Conservation (phyloP, 2,888 invertebrate species). For the Drosophila basisetae region DNA sequence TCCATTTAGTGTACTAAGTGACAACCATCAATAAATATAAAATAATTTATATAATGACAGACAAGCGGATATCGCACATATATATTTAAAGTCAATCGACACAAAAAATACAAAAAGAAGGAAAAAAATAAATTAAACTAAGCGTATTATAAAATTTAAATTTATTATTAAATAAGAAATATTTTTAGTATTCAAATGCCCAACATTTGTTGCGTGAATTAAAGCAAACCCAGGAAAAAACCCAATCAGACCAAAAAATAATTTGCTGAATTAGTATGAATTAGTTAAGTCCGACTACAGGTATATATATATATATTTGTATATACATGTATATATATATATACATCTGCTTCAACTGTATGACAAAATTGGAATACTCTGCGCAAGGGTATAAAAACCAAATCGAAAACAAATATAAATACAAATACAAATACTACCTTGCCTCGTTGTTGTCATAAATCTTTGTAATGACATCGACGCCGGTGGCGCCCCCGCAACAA, state of each 20-base stretch:
- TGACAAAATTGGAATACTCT: not conserved
- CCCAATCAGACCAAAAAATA: no score
- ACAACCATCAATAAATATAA: not conserved
- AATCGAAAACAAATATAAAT: conserved; percentile 3
- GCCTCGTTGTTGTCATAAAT: conserved; percentile 39
- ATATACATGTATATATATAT: not conserved
- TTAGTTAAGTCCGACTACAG: no score
- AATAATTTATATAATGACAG: not conserved
- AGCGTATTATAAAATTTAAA: no score
- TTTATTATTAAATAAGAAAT: no score
- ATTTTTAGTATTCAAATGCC: no score
- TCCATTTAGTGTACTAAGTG: not conserved
- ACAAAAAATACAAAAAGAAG: no score
- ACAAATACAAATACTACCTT: not conserved
- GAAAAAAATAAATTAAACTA: no score
- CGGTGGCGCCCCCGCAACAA: conserved; percentile 46
- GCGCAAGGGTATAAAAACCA: not conserved
- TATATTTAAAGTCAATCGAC: no score
- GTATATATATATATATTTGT: not conserved
- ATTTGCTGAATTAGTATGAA: no score
- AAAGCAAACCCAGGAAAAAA: no score
- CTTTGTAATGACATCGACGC: conserved; percentile 37
- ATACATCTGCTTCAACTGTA: not conserved
- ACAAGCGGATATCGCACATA: no score
- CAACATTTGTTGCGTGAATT: no score